Base-by-base conservation (phyloP, 2,888 invertebrate genomes). In the Parelbella ahira region DNA sequence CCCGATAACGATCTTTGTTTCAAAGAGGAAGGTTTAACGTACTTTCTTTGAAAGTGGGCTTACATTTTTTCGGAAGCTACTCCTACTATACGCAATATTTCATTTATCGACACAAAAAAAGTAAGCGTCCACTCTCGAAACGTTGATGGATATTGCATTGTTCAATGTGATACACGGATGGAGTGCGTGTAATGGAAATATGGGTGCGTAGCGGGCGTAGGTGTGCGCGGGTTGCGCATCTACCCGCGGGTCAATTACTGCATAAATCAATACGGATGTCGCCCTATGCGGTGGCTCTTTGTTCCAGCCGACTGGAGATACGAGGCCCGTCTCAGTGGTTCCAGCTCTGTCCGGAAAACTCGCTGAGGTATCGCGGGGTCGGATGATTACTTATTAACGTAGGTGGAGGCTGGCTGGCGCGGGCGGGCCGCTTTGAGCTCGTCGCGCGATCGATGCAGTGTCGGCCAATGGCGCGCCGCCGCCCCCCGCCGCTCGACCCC, bases 311-410 rank as follows among this genome's bases (percentile, higher is more conserved):
- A 78, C 72, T 77, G 73, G 71, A 80, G 80, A 77, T 72, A 68
- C 77, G 71, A 76, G 76, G 72, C 70, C 75, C 75, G 74, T 79
- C 81, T 83, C 79, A 64, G 74, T 68, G 75, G 71, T 77, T 77
- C 72, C 78, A 74, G 80, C 70, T 75, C 72, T 66, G 76, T 68
- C 81, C 84, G 83, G 84, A 81, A 83, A 79, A 79, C 78, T 84
- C 74, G 76, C 73, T 74, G 78, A 84, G 84, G 83, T 80, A 82
- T 77, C 75, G 74, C 81, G 74, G 82, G 79, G n/a, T 82, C 80
- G 83, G 76, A 83, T 83, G 84, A 87, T 86, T 87, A 86, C 87
- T 87, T 87, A 87, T 87, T 87, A 87, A 86, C 86, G 84, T 86
- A 82, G 87, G 83, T 84, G 86, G 84, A 83, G 87, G 83, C 75